Base-by-base conservation (phyloP, 2,113 vertebrate genomes). In the Apistogramma diplotaenia region DNA sequence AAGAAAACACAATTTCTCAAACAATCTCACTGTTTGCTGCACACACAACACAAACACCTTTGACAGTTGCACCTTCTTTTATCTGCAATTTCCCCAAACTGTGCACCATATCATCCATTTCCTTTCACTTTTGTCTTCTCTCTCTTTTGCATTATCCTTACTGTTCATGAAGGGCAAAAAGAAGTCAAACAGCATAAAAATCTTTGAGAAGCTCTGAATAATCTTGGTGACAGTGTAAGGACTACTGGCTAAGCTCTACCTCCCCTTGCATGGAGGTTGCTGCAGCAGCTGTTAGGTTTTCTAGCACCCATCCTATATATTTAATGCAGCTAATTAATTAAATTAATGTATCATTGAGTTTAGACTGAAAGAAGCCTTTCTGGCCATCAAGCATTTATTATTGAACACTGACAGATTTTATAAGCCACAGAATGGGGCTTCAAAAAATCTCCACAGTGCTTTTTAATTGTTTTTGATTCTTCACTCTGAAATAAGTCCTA, bases 121-220 rank as follows among this genome's bases (percentile, higher is more conserved):
- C 8, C 25, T 72, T 18, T 70, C 15, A 56, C 43, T 29, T 13
- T 25, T 19, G 18, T 49, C 65, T 43, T 37, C 72, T 25, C 3
- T 55, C 23, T 37, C 58, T n/a, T 33, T 62, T 33, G 27, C 79
- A 29, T 84, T 13, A 67, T 82, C 60, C 11, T 13, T 55, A 21
- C 19, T 54, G 25, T 78, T 62, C 15, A 7, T 76, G 53, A 79
- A 89, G 77, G 75, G n/a, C 80, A 83, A 65, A 70, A 55, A 61
- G 18, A 76, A 76, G 43, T 29, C 18, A 11, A 56, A 74, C 58
- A 54, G 31, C 18, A 27, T 21, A 49, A 53, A 70, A 70, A 51
- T 79, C 29, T 40, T 3, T 33, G 61, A 76, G 60, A 76, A 43
- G 49, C 31, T 16, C 33, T 40, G 19, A 3, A 67, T 10, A 40